Evolutionary conservation across 2,113 vertebrate genomes (phyloP).

Genomic region (Dasyprocta punctata): DNA sequence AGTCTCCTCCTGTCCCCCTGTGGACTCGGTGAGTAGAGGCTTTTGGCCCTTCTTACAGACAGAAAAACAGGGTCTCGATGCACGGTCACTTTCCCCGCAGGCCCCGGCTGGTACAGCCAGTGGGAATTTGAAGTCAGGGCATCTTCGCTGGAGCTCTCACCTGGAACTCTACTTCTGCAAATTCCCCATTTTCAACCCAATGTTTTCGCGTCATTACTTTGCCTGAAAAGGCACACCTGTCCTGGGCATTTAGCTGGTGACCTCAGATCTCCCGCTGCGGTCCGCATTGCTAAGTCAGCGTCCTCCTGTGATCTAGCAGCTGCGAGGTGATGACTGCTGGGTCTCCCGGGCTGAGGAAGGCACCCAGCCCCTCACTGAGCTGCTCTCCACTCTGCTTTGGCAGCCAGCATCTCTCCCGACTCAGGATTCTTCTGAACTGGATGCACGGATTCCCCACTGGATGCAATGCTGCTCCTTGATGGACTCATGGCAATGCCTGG

Average conservation of each 20-base stretch:
- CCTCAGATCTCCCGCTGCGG: not conserved
- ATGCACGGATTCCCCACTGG: too few relatives aligned
- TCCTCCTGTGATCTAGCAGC: not conserved
- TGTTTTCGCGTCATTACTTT: not conserved
- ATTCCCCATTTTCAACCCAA: not conserved
- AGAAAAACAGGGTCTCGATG: not conserved
- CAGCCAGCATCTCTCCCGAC: not conserved
- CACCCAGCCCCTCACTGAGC: not conserved
- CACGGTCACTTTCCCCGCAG: rapidly evolving
- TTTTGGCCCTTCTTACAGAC: not conserved
- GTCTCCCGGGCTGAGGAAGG: not conserved
- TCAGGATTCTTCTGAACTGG: not conserved
- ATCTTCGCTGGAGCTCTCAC: not conserved
- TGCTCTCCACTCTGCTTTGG: not conserved
- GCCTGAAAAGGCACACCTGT: rapidly evolving
- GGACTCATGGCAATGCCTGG: not conserved
- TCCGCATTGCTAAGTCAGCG: too few relatives aligned
- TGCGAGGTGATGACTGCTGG: too few relatives aligned
- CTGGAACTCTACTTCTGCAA: rapidly evolving
- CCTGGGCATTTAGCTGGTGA: not conserved
- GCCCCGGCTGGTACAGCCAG: not conserved
- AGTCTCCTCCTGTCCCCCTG: rapidly evolving
- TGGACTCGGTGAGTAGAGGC: too few relatives aligned
- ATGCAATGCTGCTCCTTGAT: too few relatives aligned
- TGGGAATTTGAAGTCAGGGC: rapidly evolving